A percentile compares a stretch with the other conserved stretches of the same genome.
These are phyloP conservation scores for Thripadectes ignobilis DNA, from an alignment of 2,797 vertebrate species.

Conservation along the genomic window DNA sequence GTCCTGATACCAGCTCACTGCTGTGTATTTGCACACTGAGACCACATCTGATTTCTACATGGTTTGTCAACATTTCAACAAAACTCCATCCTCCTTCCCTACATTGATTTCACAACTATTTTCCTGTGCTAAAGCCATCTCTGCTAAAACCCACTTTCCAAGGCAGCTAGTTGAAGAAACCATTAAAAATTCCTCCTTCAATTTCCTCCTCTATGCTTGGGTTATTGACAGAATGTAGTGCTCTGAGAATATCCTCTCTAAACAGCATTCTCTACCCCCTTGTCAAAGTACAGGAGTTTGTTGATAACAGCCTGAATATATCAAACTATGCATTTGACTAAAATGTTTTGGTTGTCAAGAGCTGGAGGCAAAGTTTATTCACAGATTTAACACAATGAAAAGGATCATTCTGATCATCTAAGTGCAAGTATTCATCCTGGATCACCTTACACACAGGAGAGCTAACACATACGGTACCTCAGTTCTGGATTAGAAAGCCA, in stretches of 20 bases:
- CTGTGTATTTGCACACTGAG: background rate
- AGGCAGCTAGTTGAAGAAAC: background rate
- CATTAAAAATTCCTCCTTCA: background rate
- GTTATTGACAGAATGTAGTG: background rate
- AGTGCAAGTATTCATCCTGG: background rate
- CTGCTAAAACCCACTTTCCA: background rate
- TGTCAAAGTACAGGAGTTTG: background rate
- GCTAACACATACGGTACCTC: background rate
- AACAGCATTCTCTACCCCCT: background rate
- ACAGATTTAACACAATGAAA: background rate
- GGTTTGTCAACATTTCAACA: background rate
- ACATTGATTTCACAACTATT: background rate
- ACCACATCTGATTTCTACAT: background rate
- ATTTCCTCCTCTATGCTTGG: background rate
- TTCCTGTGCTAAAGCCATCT: background rate
- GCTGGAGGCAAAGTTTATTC: background rate
- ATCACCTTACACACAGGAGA: background rate
- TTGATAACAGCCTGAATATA: background rate
- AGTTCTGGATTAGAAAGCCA: background rate
- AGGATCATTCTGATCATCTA: background rate
- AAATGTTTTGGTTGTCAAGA: background rate
- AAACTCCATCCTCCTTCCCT: background rate
- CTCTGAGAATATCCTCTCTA: background rate
- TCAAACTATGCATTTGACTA: fast-evolving
- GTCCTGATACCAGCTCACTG: background rate